phyloP scores from a whole-genome alignment of 2,888 invertebrate genomes.

The Nephrocerus scutellatus region DNA sequence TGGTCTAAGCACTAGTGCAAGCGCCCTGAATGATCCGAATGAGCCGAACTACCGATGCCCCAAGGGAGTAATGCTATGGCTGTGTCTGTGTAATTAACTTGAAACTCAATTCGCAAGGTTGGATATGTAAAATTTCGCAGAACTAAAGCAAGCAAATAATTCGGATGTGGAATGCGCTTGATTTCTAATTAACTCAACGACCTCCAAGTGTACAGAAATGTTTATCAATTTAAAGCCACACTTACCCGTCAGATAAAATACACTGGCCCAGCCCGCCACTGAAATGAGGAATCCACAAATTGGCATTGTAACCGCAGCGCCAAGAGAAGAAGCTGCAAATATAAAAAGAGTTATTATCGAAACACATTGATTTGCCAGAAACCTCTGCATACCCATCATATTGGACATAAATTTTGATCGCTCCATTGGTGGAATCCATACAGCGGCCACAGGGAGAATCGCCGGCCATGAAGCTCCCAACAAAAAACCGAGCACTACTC shows the following conservation, averaged over 20 bases:
- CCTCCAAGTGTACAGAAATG: too few species aligned
- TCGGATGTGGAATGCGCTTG: too few species aligned
- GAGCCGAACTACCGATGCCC: too few species aligned
- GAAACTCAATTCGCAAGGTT: too few species aligned
- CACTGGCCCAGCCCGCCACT: slow-evolving; percentile 78
- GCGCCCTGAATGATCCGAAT: too few species aligned
- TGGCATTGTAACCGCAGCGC: slow-evolving; percentile 86
- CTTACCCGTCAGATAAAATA: slow-evolving; percentile 77
- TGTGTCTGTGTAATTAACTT: too few species aligned
- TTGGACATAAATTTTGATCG: slow-evolving; percentile 88
- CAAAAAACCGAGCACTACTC: slow-evolving; percentile 70
- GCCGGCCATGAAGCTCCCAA: slow-evolving; percentile 88
- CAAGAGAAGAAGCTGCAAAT: slow-evolving; percentile 72
- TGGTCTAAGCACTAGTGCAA: too few species aligned
- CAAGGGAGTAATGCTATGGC: too few species aligned
- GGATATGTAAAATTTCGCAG: too few species aligned
- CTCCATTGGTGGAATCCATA: slow-evolving; percentile 92
- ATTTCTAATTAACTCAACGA: too few species aligned
- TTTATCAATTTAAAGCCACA: too few species aligned
- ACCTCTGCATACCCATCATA: slow-evolving; percentile 65
- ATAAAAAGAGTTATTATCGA: not conserved
- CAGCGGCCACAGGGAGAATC: slow-evolving; percentile 85
- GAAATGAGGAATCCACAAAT: slow-evolving; percentile 76
- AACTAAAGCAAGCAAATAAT: too few species aligned
- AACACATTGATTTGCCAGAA: not conserved